These are phyloP conservation scores for Takifugu flavidus DNA, from an alignment of 2,113 vertebrate genomes.

Conservation along the genomic window DNA sequence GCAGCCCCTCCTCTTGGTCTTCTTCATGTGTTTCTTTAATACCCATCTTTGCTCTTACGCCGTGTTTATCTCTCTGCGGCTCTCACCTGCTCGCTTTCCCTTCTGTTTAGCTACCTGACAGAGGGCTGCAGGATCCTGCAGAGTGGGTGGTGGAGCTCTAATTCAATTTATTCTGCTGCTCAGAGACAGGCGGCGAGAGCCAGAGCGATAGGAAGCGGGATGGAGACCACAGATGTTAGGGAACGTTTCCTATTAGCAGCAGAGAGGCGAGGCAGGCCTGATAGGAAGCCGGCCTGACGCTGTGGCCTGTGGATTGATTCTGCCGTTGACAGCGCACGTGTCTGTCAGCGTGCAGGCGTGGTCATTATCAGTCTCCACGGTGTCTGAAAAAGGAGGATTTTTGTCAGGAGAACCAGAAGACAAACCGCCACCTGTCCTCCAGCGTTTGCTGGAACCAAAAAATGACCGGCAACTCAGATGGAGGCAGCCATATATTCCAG, in stretches of 20 bases:
- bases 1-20: neutral
- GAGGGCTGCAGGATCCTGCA: constrained; percentile 51
- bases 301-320: constrained; percentile 48
- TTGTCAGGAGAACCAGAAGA: neutral
- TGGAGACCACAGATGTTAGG: constrained; percentile 58
- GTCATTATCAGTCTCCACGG: constrained; percentile 6
- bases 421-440: neutral
- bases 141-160: constrained; percentile 67
- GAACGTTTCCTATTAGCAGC: constrained; percentile 58
- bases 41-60: constrained; percentile 27
- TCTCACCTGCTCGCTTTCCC: constrained; percentile 20
- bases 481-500: neutral
- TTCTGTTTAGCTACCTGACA: constrained; percentile 59
- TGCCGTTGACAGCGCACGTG: constrained; percentile 5
- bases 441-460: neutral
- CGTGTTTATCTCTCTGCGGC: constrained; percentile 45
- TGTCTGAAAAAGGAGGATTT: neutral
- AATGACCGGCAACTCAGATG: constrained; percentile 1
- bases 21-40: constrained; percentile 2
- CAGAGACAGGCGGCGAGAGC: constrained; percentile 2
- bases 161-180: constrained; percentile 68
- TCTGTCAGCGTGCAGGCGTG: neutral
- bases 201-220: constrained; percentile 21
- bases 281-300: constrained; percentile 29
- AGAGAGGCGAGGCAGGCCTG: constrained; percentile 31